These are phyloP conservation scores for Anser brachyrhynchus DNA, from an alignment of 2,113 vertebrate species.

Conservation along the genomic window DNA sequence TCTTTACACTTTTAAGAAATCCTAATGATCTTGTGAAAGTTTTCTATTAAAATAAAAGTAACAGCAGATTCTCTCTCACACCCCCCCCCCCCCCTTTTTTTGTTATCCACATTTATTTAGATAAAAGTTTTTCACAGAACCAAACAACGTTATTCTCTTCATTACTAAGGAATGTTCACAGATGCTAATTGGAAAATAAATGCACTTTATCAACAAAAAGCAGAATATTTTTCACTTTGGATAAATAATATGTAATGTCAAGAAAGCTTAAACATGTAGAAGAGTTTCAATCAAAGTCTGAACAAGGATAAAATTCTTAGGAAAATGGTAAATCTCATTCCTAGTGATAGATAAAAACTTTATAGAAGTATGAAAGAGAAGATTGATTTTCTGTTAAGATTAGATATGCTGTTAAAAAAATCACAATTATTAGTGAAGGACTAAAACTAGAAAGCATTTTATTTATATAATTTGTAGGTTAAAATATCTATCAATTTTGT, in stretches of 20 bases:
- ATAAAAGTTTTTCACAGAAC: not conserved
- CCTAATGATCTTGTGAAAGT: not conserved
- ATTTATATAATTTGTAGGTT: not conserved
- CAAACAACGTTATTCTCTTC: not conserved
- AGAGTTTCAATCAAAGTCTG: not conserved
- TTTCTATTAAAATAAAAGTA: not conserved
- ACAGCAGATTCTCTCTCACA: not conserved
- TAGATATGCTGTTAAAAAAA: not conserved
- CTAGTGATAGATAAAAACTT: not conserved
- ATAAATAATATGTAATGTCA: not conserved
- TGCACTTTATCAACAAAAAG: not conserved
- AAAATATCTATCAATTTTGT: not conserved
- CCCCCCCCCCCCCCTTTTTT: fast-evolving
- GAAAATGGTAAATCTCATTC: not conserved
- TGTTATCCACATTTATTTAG: not conserved
- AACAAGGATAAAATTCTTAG: not conserved
- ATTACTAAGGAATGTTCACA: not conserved
- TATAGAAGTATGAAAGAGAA: not conserved
- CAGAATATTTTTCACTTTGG: not conserved
- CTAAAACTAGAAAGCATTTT: not conserved
- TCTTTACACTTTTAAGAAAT: not conserved
- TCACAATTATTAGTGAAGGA: not conserved
- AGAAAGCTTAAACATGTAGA: not conserved
- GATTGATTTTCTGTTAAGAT: not conserved
- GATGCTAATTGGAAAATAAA: not conserved